Conservation (phyloP, 53 echinoderm and acorn worm genomes). For the Luidia sarsii region DNA sequence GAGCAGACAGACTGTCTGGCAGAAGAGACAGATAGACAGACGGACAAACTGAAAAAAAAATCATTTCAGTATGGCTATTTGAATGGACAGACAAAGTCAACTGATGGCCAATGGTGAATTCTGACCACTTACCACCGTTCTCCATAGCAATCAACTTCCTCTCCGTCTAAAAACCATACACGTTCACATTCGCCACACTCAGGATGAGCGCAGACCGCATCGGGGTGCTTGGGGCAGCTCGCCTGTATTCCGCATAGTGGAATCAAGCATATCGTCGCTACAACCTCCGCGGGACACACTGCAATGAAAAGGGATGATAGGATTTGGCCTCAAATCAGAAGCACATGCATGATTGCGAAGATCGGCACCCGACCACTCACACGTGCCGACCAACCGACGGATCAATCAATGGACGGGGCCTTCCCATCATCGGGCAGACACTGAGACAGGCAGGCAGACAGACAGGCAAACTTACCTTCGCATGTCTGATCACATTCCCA, state of each 20-base stretch:
- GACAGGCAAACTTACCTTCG: not conserved
- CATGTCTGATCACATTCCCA: constrained; percentile 6
- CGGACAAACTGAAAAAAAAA: not conserved
- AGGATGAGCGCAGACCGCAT: not conserved
- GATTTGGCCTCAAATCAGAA: too few relatives aligned
- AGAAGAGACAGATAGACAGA: not conserved
- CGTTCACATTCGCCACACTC: not conserved
- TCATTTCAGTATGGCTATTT: not conserved
- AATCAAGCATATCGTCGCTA: not conserved
- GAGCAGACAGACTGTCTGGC: not conserved
- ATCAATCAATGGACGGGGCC: too few relatives aligned
- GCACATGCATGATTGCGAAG: too few relatives aligned
- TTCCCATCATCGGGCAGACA: too few relatives aligned
- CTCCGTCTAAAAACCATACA: not conserved
- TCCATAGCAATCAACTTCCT: constrained; percentile 4
- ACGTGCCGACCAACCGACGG: too few relatives aligned
- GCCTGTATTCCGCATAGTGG: not conserved
- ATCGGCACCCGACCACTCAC: too few relatives aligned
- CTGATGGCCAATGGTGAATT: not conserved
- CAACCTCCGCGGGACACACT: constrained; percentile 12
- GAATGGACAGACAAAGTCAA: not conserved
- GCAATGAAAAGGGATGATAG: too few relatives aligned
- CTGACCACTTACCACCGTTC: too few relatives aligned
- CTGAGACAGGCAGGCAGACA: too few relatives aligned
- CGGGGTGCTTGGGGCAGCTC: not conserved